Conservation (phyloP, 1,140 invertebrate species). For the Euglossa dilemma region DNA sequence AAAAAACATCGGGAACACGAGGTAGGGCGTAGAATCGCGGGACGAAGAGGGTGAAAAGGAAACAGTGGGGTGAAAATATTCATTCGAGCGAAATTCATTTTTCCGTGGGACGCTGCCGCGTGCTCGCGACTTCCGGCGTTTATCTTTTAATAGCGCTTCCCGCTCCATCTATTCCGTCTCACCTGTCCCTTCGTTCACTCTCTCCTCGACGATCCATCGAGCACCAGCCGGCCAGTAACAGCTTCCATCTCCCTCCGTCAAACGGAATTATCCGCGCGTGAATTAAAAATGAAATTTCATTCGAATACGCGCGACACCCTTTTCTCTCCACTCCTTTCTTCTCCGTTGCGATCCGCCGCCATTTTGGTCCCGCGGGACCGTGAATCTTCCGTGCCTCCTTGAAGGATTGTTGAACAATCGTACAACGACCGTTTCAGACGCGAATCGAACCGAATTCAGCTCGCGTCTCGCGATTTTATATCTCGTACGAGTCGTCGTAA, state of each 20-base stretch:
- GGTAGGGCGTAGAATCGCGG: neutral
- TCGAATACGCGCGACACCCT: neutral
- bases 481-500: no score
- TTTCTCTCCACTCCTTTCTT: neutral
- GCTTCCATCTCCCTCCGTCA: neutral
- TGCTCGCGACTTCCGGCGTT: slow-evolving; percentile 30
- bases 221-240: neutral
- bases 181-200: slow-evolving; percentile 14
- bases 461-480: no score
- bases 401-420: no score
- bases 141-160: slow-evolving; percentile 28
- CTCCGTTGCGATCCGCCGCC: no score
- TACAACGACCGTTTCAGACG: neutral
- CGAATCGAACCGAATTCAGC: no score
- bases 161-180: slow-evolving; percentile 30
- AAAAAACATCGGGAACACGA: no score
- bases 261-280: slow-evolving; percentile 15
- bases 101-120: neutral
- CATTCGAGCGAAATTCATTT: slow-evolving; percentile 25
- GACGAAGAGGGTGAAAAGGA: neutral
- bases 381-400: no score
- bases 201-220: slow-evolving; percentile 4
- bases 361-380: no score
- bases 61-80: neutral
- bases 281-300: slow-evolving; percentile 39